Evolutionary conservation across 2,113 vertebrate genomes (phyloP).

Genomic region (Muntiacus reevesi): DNA sequence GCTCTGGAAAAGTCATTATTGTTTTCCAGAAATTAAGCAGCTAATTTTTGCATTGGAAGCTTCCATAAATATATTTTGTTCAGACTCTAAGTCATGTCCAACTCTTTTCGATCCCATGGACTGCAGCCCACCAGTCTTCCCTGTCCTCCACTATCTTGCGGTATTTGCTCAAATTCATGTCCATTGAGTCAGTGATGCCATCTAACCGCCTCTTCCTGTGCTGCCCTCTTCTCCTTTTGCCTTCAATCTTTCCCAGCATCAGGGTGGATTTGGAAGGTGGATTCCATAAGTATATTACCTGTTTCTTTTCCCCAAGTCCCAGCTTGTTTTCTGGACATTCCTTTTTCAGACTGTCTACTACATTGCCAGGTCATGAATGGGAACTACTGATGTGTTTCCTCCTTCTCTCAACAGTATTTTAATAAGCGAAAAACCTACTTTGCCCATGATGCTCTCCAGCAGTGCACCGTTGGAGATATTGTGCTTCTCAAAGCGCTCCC

Average conservation of each 20-base stretch:
- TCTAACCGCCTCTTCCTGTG: neutral
- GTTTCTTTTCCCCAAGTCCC: neutral
- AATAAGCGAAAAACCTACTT: constrained; percentile 99
- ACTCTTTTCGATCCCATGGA: neutral
- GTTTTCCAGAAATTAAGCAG: neutral
- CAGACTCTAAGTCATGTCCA: neutral
- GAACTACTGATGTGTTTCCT: neutral
- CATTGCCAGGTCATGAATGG: neutral
- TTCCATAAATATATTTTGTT: neutral
- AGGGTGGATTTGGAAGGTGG: neutral
- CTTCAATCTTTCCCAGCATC: neutral
- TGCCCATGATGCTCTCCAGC: constrained; percentile 92
- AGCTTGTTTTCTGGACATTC: neutral
- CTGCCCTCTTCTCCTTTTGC: neutral
- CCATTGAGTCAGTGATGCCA: neutral
- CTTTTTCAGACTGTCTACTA: neutral
- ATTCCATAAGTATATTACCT: neutral
- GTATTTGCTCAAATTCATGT: neutral
- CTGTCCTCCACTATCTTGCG: neutral
- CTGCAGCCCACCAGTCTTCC: neutral
- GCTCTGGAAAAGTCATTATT: neutral
- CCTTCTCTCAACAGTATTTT: constrained; percentile 86
- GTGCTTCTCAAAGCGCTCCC: constrained; percentile 94
- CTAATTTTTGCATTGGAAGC: neutral
- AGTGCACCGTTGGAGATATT: constrained; percentile 93